Conservation (phyloP, 2,888 invertebrate species). For the Synanthedon formicaeformis region DNA sequence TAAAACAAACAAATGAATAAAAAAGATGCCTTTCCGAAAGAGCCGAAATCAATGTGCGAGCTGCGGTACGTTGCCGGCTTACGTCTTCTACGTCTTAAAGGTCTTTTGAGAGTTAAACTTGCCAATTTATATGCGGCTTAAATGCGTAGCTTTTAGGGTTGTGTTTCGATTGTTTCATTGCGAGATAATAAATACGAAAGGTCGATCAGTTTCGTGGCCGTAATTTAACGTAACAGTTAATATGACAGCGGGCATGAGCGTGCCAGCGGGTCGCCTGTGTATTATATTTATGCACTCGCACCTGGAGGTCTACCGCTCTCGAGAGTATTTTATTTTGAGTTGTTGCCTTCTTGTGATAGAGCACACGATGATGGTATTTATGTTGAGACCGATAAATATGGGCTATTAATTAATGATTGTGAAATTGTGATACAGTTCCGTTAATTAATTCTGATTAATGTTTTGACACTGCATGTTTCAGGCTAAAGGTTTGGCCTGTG, state of each 20-base stretch:
- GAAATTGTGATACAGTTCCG: constrained; percentile 57
- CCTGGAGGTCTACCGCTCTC: constrained; percentile 58
- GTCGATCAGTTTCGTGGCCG: constrained; percentile 54
- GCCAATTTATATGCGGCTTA: background rate
- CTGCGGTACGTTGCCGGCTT: constrained; percentile 45
- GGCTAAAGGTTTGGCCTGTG: too few relatives aligned
- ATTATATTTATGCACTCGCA: constrained; percentile 68
- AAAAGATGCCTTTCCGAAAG: constrained; percentile 64
- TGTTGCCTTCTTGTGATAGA: constrained; percentile 54
- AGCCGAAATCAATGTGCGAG: constrained; percentile 70
- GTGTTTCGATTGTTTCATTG: background rate
- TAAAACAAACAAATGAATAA: constrained; percentile 70
- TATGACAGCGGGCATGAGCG: constrained; percentile 67
- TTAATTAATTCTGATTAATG: constrained; percentile 62
- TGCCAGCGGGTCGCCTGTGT: constrained; percentile 65
- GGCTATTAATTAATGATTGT: constrained; percentile 64
- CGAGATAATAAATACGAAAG: constrained; percentile 47
- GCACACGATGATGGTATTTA: constrained; percentile 51
- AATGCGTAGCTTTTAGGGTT: background rate
- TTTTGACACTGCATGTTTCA: constrained; percentile 3
- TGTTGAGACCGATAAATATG: constrained; percentile 55
- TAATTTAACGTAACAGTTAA: constrained; percentile 72
- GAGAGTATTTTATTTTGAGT: constrained; percentile 56
- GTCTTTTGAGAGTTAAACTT: constrained; percentile 9
- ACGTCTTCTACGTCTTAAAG: constrained; percentile 15